Base-by-base conservation (phyloP, 2,113 vertebrate species). In the Ophthalmolycus amberensis region DNA sequence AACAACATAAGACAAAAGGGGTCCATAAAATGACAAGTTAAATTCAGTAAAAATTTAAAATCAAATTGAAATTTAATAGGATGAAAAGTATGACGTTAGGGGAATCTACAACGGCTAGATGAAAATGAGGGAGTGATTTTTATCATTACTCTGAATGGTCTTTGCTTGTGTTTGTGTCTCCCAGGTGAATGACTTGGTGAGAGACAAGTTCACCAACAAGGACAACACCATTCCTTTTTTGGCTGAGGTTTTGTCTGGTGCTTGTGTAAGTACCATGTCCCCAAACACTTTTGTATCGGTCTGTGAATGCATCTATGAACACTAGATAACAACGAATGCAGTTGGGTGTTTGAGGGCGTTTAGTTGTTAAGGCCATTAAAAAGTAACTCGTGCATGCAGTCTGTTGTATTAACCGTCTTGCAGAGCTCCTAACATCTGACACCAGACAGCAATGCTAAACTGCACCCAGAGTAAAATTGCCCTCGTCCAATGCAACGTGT, bases 141-240 rank as follows among this genome's bases (percentile, higher is more conserved):
- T 9, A 42, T 12, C 3, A 0, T 60, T 10, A 9, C 12, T 44
- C 11, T 48, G 20, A 20, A 25, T 3, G 20, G 25, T 42, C 68
- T 48, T 2, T 34, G 32, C 58, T 9, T 75, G 25, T 75, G 22
- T 74, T 48, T 86, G 68, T 77, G 10, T 80, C 68, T 56, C n/a
- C 79, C 94, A 99, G 98, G 92, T 99, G 87, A 99, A 99, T 85
- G 98, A 99, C 94, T 97, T 99, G 90, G 96, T 99, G 75, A 96
- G 98, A 94, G 98, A 99, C 94, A 99, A 97, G 92, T 99, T 98
- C 93, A 97, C 96, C 0, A 71, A 69, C 2, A 97, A 93, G 93
- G 97, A 99, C 84, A 90, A 96, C 89, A 92, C 95, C 15, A 97
- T 99, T 93, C 95, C 97, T 77, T 27, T 99, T 0, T 68, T 87